Evolutionary conservation across 2,888 invertebrate species (phyloP), one percentile per base, ranked within the genome.

Genomic region (Hydroisotoma schaefferi): DNA sequence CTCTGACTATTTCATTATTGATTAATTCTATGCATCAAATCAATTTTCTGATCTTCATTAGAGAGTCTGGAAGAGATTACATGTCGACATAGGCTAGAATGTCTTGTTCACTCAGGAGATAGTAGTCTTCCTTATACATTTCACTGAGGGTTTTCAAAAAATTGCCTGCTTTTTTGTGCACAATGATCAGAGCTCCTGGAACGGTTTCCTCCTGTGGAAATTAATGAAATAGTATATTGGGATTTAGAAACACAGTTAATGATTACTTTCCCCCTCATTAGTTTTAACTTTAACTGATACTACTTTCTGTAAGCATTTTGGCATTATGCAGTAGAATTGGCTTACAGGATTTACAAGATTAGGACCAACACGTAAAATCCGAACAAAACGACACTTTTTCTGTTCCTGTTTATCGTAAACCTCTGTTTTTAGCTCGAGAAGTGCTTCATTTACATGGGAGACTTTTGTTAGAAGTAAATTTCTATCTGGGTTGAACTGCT

Each of bases 311-410:
- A n/a, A n/a, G n/a, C n/a, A n/a, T n/a, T n/a, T n/a, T n/a, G n/a
- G n/a, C n/a, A n/a, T n/a, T n/a, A n/a, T n/a, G n/a, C n/a, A n/a
- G n/a, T n/a, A n/a, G n/a, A n/a, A n/a, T n/a, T n/a, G n/a, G n/a
- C n/a, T n/a, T 44, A 63, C 59, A 43, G 29, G 48, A 28, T 63
- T 55, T 52, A 29, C 28, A 10, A 63, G 38, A 1, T 20, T 38
- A 1, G 59, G 59, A 1, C 63, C 59, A 38, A 63, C 44, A 37
- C 63, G 37, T 1, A 63, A 46, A 26, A 63, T 63, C 15, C 63
- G 51, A 1, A 63, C 59, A 51, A 63, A 63, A 38, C 57, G 59
- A 28, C 63, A 63, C 44, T 62, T 58, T 20, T 59, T 52, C 27
- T 57, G 37, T 2, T 53, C 63, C 8, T 63, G 52, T 28, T 59